Conservation (phyloP, 2,113 vertebrate species). For the Callithrix jacchus region DNA sequence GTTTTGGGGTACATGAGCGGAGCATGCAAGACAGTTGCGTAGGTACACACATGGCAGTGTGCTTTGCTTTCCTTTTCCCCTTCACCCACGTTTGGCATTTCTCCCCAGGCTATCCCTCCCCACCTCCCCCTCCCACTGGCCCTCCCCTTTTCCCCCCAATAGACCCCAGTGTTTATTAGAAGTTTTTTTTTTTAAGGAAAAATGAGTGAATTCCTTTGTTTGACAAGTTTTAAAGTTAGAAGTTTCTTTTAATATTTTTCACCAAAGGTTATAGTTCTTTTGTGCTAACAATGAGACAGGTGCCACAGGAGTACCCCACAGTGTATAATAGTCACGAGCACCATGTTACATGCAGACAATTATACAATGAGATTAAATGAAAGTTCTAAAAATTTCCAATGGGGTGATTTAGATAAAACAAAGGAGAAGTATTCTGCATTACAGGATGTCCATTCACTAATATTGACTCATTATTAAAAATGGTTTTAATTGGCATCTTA, state of each 20-base stretch:
- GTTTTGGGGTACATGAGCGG: no score
- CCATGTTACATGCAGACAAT: background rate
- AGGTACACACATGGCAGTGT: no score
- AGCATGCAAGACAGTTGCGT: no score
- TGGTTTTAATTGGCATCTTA: background rate
- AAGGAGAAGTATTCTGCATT: background rate
- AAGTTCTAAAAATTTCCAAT: background rate
- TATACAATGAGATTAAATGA: background rate
- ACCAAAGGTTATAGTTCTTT: background rate
- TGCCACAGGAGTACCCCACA: fast-evolving
- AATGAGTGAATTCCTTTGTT: background rate
- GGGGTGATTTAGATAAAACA: background rate
- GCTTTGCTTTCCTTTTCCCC: no score
- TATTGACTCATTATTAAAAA: background rate
- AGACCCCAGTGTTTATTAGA: no score
- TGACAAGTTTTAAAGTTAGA: background rate
- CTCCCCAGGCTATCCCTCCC: no score
- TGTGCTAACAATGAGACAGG: background rate
- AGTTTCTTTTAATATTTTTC: background rate
- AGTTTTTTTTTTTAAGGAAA: background rate
- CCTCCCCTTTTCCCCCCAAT: no score
- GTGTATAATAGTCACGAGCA: background rate
- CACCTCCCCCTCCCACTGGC: no score
- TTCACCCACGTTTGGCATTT: no score
- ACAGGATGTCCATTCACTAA: background rate